These are phyloP conservation scores for Drosophila arawakana DNA, from an alignment of 1,140 invertebrate genomes.

Conservation along the genomic window DNA sequence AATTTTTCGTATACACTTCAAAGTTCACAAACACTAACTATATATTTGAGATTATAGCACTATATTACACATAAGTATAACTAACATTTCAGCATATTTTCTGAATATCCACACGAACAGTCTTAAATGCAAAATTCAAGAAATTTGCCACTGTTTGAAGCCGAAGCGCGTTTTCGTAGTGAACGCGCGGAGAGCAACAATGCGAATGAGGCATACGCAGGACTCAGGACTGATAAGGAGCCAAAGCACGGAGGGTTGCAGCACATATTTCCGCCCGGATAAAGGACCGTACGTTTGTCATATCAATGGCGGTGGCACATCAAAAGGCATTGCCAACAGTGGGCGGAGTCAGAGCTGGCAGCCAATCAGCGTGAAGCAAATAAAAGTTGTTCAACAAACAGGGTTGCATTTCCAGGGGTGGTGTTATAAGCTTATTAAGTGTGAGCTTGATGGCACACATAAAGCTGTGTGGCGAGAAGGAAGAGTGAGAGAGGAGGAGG, in stretches of 20 bases:
- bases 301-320: conserved; percentile 68
- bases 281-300: conserved; percentile 23
- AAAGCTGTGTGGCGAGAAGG: neutral
- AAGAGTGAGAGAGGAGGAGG: neutral
- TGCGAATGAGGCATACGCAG: conserved; percentile 61
- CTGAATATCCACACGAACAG: neutral
- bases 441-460: conserved; percentile 11
- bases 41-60: neutral
- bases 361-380: conserved; percentile 50
- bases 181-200: conserved; percentile 52
- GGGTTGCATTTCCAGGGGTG: conserved; percentile 53
- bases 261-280: conserved; percentile 9
- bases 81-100: neutral
- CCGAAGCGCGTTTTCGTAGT: conserved; percentile 57
- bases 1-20: neutral
- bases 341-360: conserved; percentile 42
- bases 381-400: conserved; percentile 47
- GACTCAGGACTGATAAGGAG: conserved; percentile 62
- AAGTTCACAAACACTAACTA: conserved; percentile 6
- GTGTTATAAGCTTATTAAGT: conserved; percentile 77
- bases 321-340: conserved; percentile 60
- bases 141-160: conserved; percentile 15
- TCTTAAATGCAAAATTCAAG: neutral
- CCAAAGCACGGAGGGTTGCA: conserved; percentile 21
- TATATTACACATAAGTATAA: neutral